Percentiles rank a stretch among this genome's conserved stretches.
phyloP scores from a whole-genome alignment of 2,113 vertebrate species.

The Caloenas nicobarica region DNA sequence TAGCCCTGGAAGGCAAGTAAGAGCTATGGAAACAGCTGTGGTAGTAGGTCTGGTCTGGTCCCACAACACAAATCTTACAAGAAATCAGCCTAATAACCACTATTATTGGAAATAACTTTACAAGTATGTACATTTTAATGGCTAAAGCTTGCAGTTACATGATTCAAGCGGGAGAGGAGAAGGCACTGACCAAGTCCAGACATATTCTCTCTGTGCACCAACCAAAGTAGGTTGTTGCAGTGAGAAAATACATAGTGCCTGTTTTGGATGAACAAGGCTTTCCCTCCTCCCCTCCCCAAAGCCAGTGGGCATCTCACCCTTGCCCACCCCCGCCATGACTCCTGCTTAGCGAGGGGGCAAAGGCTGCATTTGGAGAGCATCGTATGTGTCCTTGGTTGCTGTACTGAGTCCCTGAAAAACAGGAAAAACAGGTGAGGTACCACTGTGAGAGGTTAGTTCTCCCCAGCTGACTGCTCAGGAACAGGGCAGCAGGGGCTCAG shows the following conservation, averaged over 20 bases:
- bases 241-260: background rate
- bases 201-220: background rate
- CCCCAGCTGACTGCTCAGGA: background rate
- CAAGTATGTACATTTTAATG: constrained; percentile 41
- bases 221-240: background rate
- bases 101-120: background rate
- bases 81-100: background rate
- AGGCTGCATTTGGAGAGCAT: constrained; percentile 86
- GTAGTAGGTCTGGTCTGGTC: background rate
- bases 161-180: background rate
- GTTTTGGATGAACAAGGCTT: background rate
- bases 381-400: constrained; percentile 88
- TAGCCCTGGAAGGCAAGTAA: background rate
- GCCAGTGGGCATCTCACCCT: background rate
- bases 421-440: background rate
- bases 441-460: accelerated
- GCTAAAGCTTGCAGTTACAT: background rate
- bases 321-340: background rate
- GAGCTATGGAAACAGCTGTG: background rate
- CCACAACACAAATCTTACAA: background rate
- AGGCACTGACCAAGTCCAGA: background rate
- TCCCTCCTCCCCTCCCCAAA: background rate
- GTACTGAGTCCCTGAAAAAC: constrained; percentile 83
- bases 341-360: constrained; percentile 69
- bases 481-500: background rate